Base-by-base conservation (phyloP, 2,797 vertebrate species). In the Buphagus erythrorhynchus region DNA sequence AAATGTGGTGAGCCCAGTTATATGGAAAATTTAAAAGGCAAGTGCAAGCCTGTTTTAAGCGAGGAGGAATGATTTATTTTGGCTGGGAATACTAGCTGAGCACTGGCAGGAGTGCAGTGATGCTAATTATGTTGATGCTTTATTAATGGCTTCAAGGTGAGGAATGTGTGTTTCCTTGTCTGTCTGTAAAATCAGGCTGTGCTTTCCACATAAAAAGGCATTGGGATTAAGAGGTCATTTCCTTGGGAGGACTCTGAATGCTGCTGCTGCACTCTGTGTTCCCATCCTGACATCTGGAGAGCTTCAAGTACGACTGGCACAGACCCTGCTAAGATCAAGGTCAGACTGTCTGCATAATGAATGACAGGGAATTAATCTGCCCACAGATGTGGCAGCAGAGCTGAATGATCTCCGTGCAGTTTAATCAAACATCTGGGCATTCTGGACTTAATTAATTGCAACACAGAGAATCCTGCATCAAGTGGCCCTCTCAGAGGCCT, bases 321-420 rank as follows among this genome's bases (percentile, higher is more conserved):
- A 94, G 95, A 65, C 90, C n/a, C 42, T 85, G 57, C 80, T 75
- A 87, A 96, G 93, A 94, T 92, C 97, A 97, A 97, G 97, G 96
- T 75, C 88, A 93, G 83, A 54, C 79, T 88, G 71, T 66, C 92
- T 67, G 88, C 73, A 83, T 80, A 77, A 84, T 88, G 94, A 95
- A 92, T 66, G 95, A 29, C 55, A 84, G 33, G 33, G 85, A 6
- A 92, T 93, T 68, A 77, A 74, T 90, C 86, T 90, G 46, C 86
- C 95, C 87, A 85, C 80, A 91, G 90, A 94, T 76, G 69, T 58
- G 78, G 80, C 11, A 4, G 92, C 69, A 55, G 63, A 67, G 82
- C 35, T 63, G 42, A 78, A 25, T 86, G 73, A 58, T 78, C 77
- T 92, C 82, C 4, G 2, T 13, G 49, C 66, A 33, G 25, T 77